phyloP scores from a whole-genome alignment of 2,113 vertebrate species.

The Etheostoma cragini region DNA sequence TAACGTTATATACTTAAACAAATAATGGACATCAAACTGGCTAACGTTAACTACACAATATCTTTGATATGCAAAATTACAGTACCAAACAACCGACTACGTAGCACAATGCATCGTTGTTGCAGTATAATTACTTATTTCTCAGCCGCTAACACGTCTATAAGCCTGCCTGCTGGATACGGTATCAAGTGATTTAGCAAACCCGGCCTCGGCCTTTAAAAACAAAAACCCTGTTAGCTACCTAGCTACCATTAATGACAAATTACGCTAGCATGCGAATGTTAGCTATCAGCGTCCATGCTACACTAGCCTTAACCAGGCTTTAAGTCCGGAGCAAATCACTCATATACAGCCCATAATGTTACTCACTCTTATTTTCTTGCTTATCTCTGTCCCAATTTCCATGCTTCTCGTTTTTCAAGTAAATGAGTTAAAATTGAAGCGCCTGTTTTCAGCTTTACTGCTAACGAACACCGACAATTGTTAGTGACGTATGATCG shows the following conservation, averaged over 20 bases:
- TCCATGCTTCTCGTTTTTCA: constrained; percentile 72
- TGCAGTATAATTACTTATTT: background rate
- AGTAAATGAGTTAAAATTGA: constrained; percentile 9
- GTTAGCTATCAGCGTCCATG: constrained; percentile 5
- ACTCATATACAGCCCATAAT: fast-evolving
- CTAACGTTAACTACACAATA: background rate
- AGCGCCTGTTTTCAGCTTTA: background rate
- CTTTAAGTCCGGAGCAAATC: fast-evolving
- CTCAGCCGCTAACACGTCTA: fast-evolving
- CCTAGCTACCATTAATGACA: background rate
- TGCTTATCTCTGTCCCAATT: constrained; percentile 87
- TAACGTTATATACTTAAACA: background rate
- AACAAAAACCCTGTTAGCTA: constrained; percentile 21
- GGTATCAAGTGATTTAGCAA: background rate
- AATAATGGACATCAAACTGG: background rate
- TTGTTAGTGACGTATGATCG: constrained; percentile 18
- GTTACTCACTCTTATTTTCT: constrained; percentile 84
- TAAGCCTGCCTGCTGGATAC: background rate
- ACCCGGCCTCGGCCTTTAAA: background rate
- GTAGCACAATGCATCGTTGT: background rate
- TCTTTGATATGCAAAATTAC: background rate
- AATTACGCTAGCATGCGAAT: constrained; percentile 38
- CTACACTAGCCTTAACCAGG: background rate
- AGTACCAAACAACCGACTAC: background rate
- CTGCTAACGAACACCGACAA: constrained; percentile 3